Evolutionary conservation across 1,140 invertebrate species (phyloP), one percentile per base, ranked within the genome.

Genomic region (Hirudo medicinalis): DNA sequence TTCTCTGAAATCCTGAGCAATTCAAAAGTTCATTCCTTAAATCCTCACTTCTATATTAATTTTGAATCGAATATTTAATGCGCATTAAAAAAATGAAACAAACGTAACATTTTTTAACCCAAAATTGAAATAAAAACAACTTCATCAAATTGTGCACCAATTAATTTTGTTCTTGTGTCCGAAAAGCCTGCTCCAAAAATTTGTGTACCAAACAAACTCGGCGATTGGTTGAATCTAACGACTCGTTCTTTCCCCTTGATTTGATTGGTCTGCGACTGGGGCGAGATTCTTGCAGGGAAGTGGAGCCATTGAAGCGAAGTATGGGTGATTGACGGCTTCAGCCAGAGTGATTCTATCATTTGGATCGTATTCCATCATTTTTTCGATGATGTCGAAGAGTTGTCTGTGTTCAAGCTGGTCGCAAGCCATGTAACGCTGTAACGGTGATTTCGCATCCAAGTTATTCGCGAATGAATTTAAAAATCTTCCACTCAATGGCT

Each of bases 361-460:
- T 32, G 95, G 94, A 78, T 98, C 93, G 82, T 98, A 99, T 74
- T 97, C 92, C 78, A 99, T 83, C 95, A 99, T 99, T 82, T 88
- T 87, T 75, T 89, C 87, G 74, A 99, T 90, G 74, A 99, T 83
- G 79, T 98, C 92, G 83, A 99, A 97, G 74, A 99, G 82, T 77
- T 93, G 88, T 72, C 88, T 86, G 81, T 97, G 91, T 76, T 98
- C 73, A 5, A 63, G 63, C 15, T 15, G 29, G 40, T 74, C 73
- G 8, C 67, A 63, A 27, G 32, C 29, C 73, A 74, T 74, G 67
- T 74, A 74, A 32, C 73, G 70, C 73, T 74, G 70, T 25, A 73
- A 43, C 25, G 2, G 8, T 1, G 13, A 13, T 32, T 25, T n/a
- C 25, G 5, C 19, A 63, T 19, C 19, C 0, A 63, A 15, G 57